phyloP scores from a whole-genome alignment of 2,113 vertebrate genomes.

The Callithrix jacchus region DNA sequence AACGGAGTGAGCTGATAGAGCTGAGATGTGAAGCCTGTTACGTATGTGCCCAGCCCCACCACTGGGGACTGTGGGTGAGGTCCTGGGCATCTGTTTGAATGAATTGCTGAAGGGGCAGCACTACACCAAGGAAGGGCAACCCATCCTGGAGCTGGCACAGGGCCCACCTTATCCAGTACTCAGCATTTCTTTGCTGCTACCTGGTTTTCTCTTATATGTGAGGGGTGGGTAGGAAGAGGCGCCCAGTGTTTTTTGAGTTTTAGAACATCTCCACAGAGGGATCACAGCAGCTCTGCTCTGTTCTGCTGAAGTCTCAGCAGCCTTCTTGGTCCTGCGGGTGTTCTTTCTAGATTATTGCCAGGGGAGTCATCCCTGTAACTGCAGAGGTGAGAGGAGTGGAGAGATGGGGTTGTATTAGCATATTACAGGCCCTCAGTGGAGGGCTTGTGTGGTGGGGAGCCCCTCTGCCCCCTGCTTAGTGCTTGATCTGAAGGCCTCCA shows the following conservation, averaged over 20 bases:
- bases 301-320: too few relatives aligned
- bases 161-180: fast-evolving
- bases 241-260: background rate
- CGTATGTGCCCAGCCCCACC: fast-evolving
- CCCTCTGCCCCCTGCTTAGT: background rate
- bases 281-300: background rate
- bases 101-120: background rate
- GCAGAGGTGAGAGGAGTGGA: background rate
- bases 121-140: too few relatives aligned
- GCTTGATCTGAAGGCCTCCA: background rate
- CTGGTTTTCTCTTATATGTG: background rate
- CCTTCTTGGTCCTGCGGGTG: fast-evolving
- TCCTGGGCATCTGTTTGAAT: background rate
- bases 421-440: too few relatives aligned
- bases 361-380: background rate
- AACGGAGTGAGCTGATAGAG: too few relatives aligned
- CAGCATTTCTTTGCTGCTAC: background rate
- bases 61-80: background rate
- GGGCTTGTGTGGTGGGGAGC: too few relatives aligned
- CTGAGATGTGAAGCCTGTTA: background rate
- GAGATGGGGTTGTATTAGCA: background rate
- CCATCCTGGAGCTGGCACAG: background rate
- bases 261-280: background rate
- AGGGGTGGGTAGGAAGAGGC: background rate
- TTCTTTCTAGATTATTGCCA: background rate